Evolutionary conservation across 2,888 invertebrate genomes (phyloP), one percentile per base, ranked within the genome.

Genomic region (Diplazon laetatorius): DNA sequence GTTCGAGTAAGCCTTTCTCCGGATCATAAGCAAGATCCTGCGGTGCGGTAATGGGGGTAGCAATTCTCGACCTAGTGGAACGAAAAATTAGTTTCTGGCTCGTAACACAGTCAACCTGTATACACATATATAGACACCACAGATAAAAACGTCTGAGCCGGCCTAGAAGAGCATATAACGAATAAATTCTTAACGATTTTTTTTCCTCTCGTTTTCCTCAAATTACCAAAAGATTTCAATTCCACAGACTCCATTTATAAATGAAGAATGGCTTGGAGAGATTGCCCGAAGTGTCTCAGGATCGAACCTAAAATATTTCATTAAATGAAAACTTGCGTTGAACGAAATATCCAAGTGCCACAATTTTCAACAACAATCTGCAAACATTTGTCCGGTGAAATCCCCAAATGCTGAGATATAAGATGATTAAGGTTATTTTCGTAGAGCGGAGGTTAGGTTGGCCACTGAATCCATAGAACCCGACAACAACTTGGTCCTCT

Each of bases 21-120:
- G 70, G 48, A 37, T 44, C 57, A 44, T 50, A 35, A 71, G 74
- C 25, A 71, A 72, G 18, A 37, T 69, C 73, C 52, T 30, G 73
- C 42, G 14, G 65, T 50, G 68, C 46, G 71, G 22, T 71, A 68
- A 39, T 57, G 60, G 76, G n/a, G 78, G 59, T 39, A 70, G 77
- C 73, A 82, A 83, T 82, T 81, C 68, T 55, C 60, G 52, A 35
- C 39, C 60, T 82, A 83, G 80, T 81, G 79, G 70, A 76, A 73
- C 76, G 73, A 69, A 76, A 80, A 83, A 82, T 84, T 83, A 80
- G 77, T 71, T 59, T 37, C 39, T 20, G 62, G 57, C 35, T 39
- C 16, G 20, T 50, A 37, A 14, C 52, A 39, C 39, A 35, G 25
- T 39, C 44, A 30, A 70, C n/a, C 48, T 22, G 16, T 22, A 30